These are phyloP conservation scores for Varroa destructor DNA, from an alignment of 1,140 invertebrate genomes.

Conservation along the genomic window DNA sequence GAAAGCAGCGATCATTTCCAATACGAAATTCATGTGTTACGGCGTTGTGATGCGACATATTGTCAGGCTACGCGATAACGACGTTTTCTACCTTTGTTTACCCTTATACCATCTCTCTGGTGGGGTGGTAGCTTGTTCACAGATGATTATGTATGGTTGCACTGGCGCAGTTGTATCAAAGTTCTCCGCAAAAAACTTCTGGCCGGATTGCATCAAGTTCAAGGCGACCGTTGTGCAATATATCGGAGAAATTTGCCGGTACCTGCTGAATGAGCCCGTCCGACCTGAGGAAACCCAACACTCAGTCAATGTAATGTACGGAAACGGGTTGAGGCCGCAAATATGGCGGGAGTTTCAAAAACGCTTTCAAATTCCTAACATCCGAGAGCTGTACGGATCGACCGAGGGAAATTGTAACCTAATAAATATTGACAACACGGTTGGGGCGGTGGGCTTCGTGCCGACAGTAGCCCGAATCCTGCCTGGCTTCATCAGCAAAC, in stretches of 20 bases:
- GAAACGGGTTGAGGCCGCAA: slow-evolving; percentile 47
- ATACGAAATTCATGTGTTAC: slow-evolving; percentile 17
- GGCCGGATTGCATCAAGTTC: slow-evolving; percentile 83
- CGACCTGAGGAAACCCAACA: slow-evolving; percentile 64
- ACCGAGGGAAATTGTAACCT: slow-evolving; percentile 49
- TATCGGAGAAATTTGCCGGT: slow-evolving; percentile 95
- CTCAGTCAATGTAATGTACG: slow-evolving; percentile 47
- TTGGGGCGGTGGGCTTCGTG: slow-evolving; percentile 85
- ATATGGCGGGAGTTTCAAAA: slow-evolving; percentile 47
- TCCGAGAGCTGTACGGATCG: slow-evolving; percentile 49
- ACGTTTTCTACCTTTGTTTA: slow-evolving; percentile 72
- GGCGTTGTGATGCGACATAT: slow-evolving; percentile 38
- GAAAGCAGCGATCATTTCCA: slow-evolving; percentile 64
- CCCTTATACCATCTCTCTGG: slow-evolving; percentile 90
- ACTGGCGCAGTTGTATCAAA: slow-evolving; percentile 74
- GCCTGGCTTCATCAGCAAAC: not conserved
- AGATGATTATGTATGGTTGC: slow-evolving; percentile 66
- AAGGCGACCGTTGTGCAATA: slow-evolving; percentile 86
- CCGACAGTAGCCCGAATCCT: slow-evolving; percentile 51
- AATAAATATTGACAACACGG: slow-evolving; percentile 68
- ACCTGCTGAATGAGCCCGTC: slow-evolving; percentile 67
- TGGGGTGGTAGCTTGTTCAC: slow-evolving; percentile 65
- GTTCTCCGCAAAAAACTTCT: slow-evolving; percentile 90
- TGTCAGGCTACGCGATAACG: slow-evolving; percentile 47
- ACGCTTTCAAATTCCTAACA: slow-evolving; percentile 44